Evolutionary conservation across 1,140 invertebrate genomes (phyloP), one percentile per base, ranked within the genome.

Genomic region (Drosophila carrolli): DNA sequence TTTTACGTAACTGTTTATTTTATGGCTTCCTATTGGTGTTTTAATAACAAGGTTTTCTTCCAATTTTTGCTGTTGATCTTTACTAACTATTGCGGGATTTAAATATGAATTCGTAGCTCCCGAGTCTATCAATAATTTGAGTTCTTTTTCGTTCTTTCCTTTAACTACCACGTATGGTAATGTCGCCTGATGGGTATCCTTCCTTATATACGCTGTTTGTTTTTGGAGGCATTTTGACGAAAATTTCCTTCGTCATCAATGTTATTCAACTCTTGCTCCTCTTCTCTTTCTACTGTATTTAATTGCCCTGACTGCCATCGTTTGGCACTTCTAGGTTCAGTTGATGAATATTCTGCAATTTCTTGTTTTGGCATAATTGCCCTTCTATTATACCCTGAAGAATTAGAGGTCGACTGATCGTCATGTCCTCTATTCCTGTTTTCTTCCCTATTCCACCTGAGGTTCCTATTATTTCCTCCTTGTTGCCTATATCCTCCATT

Each of bases 111-210:
- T 29, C 11, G 46, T 47, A 47, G 46, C 46, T 27, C 19, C 46
- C 16, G 19, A 48, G 11, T 48, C 23, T 27, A 48, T 48, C 29
- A 29, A 48, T 29, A 48, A n/a, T 29, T 48, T 48, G n/a, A 48
- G 11, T 29, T 27, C 23, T n/a, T 48, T 48, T 48, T 16, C 5
- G 5, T 48, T 48, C 13, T 29, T n/a, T n/a, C n/a, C 19, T 47
- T 48, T 48, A 29, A 48, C 23, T 48, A 48, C 47, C 47, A 48
- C 29, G 29, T n/a, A n/a, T n/a, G n/a, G n/a, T n/a, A n/a, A n/a
- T n/a, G n/a, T n/a, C n/a, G n/a, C n/a, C n/a, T n/a, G n/a, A 51
- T 35, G 29, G 48, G 48, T 51, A 51, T 51, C 48, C 48, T 35
- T 51, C 29, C 29, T 29, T 16, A 51, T 51, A 16, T 35, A 51